These are phyloP conservation scores for Microtus ochrogaster DNA, from an alignment of 2,113 vertebrate genomes.

Conservation along the genomic window DNA sequence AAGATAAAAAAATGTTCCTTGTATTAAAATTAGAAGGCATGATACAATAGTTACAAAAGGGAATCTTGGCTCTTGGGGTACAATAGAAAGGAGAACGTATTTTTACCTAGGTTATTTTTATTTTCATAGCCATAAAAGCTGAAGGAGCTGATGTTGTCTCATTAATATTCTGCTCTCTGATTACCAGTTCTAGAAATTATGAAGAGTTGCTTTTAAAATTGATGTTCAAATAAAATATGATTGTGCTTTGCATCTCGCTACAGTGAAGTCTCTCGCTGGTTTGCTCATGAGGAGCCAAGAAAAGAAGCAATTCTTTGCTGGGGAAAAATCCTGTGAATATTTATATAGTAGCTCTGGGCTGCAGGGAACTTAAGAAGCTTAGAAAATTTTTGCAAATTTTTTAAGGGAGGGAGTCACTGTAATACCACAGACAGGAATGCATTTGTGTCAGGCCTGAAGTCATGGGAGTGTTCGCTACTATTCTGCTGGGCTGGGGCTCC, in stretches of 20 bases:
- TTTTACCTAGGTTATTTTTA: constrained; percentile 59
- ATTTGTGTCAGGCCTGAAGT: constrained; percentile 65
- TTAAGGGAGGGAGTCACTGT: constrained; percentile 64
- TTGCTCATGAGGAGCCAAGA: constrained; percentile 73
- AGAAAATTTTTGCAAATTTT: constrained; percentile 80
- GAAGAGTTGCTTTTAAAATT: constrained; percentile 84
- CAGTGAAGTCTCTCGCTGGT: constrained; percentile 70
- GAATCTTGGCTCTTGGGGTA: constrained; percentile 45
- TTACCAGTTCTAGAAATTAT: constrained; percentile 83
- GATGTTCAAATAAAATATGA: constrained; percentile 83
- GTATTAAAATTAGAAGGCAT: neutral
- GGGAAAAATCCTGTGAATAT: constrained; percentile 83
- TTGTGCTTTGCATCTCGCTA: constrained; percentile 75
- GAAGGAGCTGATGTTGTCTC: constrained; percentile 23
- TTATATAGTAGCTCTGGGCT: constrained; percentile 82
- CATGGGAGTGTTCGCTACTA: neutral
- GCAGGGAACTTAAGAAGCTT: constrained; percentile 83
- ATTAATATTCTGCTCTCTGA: constrained; percentile 79
- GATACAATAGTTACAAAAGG: constrained; percentile 50
- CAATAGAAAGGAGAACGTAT: constrained; percentile 35
- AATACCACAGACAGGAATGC: constrained; percentile 39
- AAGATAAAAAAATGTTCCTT: neutral
- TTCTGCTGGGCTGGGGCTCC: neutral
- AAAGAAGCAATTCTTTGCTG: constrained; percentile 77
- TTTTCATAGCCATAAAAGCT: constrained; percentile 53